Conservation (phyloP, 2,113 vertebrate species). For the Canis aureus region DNA sequence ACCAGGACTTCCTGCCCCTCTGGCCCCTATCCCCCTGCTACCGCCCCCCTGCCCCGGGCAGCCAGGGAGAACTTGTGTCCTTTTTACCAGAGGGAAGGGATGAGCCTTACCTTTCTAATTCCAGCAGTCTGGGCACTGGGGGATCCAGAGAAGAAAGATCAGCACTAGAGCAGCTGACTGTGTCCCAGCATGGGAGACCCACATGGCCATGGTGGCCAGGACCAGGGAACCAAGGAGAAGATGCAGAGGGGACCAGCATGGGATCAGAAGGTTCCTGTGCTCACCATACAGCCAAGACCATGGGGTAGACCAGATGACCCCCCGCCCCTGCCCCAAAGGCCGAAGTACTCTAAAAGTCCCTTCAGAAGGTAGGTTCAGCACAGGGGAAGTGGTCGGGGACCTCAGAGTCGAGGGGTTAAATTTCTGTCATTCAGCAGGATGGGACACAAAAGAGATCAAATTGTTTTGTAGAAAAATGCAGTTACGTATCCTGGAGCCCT, state of each 20-base stretch:
- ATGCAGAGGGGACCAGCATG: accelerated
- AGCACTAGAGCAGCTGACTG: too few relatives aligned
- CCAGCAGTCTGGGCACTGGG: neutral
- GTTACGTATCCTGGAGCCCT: neutral
- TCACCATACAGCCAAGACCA: accelerated
- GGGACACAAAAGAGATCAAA: neutral
- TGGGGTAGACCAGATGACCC: neutral
- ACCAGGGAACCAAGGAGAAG: neutral
- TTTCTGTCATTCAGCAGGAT: neutral
- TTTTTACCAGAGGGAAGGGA: neutral
- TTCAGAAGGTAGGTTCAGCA: neutral
- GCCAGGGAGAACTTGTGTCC: neutral
- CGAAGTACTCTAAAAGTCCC: neutral
- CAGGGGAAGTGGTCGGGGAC: accelerated
- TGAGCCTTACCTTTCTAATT: neutral
- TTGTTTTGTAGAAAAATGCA: neutral
- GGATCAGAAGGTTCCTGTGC: neutral
- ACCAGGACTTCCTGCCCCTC: neutral
- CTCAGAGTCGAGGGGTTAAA: neutral
- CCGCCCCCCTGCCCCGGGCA: accelerated
- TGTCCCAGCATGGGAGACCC: neutral
- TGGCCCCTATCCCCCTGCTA: neutral
- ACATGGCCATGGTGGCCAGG: neutral
- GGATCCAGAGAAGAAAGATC: neutral
- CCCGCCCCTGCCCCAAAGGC: accelerated